A percentile compares a stretch with the other conserved stretches of the same genome.
phyloP scores from a whole-genome alignment of 2,113 vertebrate genomes.

The Cinclus cinclus region DNA sequence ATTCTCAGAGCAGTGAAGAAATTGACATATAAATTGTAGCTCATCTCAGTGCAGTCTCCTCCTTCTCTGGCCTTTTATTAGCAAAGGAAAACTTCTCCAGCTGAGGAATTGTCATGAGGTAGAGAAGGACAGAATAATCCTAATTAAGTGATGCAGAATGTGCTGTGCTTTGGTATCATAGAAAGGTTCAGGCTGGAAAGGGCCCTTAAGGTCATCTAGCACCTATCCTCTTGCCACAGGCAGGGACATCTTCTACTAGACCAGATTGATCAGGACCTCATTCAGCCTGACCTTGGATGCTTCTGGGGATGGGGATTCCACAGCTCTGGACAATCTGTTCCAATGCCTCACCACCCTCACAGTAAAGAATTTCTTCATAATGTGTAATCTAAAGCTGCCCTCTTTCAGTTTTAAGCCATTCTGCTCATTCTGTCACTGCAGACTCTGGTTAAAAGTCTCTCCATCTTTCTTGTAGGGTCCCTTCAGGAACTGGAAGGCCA shows the following conservation, averaged over 20 bases:
- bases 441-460: neutral
- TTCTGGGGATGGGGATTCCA: neutral
- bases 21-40: neutral
- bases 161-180: neutral
- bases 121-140: neutral
- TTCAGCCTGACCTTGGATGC: neutral
- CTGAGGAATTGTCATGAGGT: neutral
- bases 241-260: neutral
- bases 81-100: neutral
- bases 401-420: neutral
- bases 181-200: neutral
- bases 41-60: neutral
- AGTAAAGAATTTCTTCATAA: neutral
- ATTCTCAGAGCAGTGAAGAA: neutral
- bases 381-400: fast-evolving
- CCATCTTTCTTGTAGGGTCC: neutral
- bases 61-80: neutral
- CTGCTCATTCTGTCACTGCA: neutral
- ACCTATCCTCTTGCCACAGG: neutral
- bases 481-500: neutral
- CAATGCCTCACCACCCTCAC: neutral
- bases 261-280: neutral
- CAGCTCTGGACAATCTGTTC: neutral
- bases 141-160: fast-evolving
- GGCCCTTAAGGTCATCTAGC: neutral